Base-by-base conservation (phyloP, 2,888 invertebrate genomes). In the Dorcus parallelipipedus region DNA sequence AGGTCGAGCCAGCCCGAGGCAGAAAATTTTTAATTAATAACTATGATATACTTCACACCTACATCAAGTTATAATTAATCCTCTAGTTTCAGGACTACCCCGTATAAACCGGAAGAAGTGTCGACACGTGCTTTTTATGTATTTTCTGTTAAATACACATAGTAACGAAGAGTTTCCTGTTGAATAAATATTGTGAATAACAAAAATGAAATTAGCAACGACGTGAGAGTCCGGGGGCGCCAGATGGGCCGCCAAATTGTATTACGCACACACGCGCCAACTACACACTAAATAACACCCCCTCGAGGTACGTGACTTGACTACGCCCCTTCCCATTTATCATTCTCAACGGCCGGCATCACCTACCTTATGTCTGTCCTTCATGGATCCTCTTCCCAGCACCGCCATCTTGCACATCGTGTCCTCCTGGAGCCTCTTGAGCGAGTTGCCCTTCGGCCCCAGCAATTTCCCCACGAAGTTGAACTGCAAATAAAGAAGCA, bases 381-480 rank as follows among this genome's bases (percentile, higher is more conserved):
- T 89, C 94, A 96, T 95, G 5, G 95, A 95, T 7, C 95, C 95
- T 62, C 91, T 84, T 5, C 96, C 96, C 23, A 96, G 83, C 9
- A 96, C 93, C 33, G 95, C 93, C 93, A 96, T 95, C 83, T 95
- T 95, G 75, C 95, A 94, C 86, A 94, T 93, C 9, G 95, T 95
- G 78, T 95, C 95, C 76, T 95, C 95, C 78, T 95, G 95, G 33
- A 96, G 83, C 64, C 94, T 84, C 78, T 95, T 95, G 76, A 96
- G 80, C 0, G 95, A 94, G 79, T 93, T 94, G 53, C 95, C 96
- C 79, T 95, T 95, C 10, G 95, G 95, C 2, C 96, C 96, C 70
- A 96, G 81, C 62, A 96, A 84, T 78, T 95, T 95, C 6, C 96
- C 96, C 64, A 96, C 95, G 81, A 96, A 96, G 81, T 96, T 96